Evolutionary conservation across 2,113 vertebrate genomes (phyloP).

Genomic region (Grus americana): DNA sequence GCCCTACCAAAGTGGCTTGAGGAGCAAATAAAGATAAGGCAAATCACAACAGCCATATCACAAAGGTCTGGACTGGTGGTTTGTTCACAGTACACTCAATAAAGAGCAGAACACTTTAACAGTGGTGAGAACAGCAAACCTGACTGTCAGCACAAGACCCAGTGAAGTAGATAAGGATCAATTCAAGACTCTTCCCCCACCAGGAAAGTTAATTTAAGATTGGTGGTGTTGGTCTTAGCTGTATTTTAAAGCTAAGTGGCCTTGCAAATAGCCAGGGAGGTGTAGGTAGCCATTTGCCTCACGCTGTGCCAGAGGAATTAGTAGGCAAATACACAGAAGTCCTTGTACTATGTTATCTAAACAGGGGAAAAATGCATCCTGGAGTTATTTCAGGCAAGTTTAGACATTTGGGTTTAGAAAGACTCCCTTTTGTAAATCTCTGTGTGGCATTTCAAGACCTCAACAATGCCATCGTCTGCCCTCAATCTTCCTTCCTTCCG

Average conservation of each 20-base stretch:
- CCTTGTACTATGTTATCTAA: neutral
- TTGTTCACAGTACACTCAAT: constrained; percentile 44
- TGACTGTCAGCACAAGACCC: constrained; percentile 46
- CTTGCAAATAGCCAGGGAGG: constrained; percentile 46
- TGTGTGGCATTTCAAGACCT: constrained; percentile 14
- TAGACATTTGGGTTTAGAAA: neutral
- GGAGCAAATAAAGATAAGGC: constrained; percentile 69
- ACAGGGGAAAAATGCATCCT: neutral
- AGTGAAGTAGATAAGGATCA: constrained; percentile 51
- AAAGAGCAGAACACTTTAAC: constrained; percentile 48
- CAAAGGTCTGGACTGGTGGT: constrained; percentile 54
- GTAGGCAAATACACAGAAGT: constrained; percentile 30
- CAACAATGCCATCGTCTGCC: constrained; percentile 13
- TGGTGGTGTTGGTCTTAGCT: neutral
- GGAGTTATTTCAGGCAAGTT: neutral
- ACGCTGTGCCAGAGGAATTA: constrained; percentile 2
- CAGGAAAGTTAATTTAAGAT: constrained; percentile 30
- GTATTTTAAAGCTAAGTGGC: constrained; percentile 47
- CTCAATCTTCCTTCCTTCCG: constrained; percentile 15
- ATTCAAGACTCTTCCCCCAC: constrained; percentile 26
- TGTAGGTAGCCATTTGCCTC: constrained; percentile 40
- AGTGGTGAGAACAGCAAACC: constrained; percentile 57
- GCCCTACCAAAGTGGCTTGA: constrained; percentile 39
- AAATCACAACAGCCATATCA: constrained; percentile 32
- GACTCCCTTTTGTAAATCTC: neutral